Evolutionary conservation across 92 coral and sea anemone genomes (phyloP).

Genomic region (Heliopora coerulea): DNA sequence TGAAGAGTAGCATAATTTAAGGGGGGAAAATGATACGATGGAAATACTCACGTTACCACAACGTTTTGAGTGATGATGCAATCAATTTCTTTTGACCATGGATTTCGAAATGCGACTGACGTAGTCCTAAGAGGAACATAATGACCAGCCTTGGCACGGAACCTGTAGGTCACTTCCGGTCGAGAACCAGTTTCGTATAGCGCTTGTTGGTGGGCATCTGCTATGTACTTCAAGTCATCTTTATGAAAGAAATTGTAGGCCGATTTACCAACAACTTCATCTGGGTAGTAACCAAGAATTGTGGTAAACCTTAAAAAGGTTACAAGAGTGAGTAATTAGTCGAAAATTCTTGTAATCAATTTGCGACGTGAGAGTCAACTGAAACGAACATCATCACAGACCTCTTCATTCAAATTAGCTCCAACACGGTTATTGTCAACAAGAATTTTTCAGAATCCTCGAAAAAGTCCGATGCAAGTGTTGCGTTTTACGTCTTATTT

Average conservation of each 20-base stretch:
- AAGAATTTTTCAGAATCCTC: too few relatives aligned
- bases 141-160: conserved; percentile 84
- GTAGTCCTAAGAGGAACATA: conserved; percentile 61
- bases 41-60: conserved; percentile 60
- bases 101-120: conserved; percentile 73
- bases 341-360: too few relatives aligned
- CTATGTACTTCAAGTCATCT: conserved; percentile 63
- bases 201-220: conserved; percentile 57
- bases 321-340: too few relatives aligned
- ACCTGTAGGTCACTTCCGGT: conserved; percentile 53
- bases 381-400: too few relatives aligned
- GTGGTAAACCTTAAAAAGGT: conserved; percentile 58
- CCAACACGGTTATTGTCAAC: too few relatives aligned
- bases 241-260: conserved; percentile 73
- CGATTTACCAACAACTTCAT: conserved; percentile 77
- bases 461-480: too few relatives aligned
- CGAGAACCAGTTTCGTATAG: conserved; percentile 13
- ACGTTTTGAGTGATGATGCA: conserved; percentile 61
- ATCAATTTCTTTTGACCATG: conserved; percentile 85
- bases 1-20: too few relatives aligned
- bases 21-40: not conserved
- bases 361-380: too few relatives aligned
- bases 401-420: too few relatives aligned
- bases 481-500: too few relatives aligned
- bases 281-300: conserved; percentile 76